phyloP scores from a whole-genome alignment of 2,797 vertebrate genomes.

The Yasuhikotakia modesta region DNA sequence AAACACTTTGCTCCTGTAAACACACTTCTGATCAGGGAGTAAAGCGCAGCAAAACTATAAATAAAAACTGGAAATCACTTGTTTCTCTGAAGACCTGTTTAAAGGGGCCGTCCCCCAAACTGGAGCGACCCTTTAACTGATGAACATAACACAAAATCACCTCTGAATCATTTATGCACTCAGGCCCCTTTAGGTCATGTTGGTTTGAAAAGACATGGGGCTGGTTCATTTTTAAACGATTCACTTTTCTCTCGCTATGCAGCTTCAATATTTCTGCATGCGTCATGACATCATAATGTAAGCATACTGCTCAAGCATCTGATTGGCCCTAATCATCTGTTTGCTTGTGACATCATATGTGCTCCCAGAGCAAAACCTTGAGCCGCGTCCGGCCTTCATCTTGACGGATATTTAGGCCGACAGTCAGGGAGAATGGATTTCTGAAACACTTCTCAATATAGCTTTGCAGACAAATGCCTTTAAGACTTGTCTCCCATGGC shows the following conservation, averaged over 20 bases:
- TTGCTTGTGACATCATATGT: not conserved
- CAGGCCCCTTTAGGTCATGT: too few species aligned
- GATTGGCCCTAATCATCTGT: not conserved
- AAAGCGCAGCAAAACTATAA: not conserved
- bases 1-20: constrained; percentile 18
- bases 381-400: constrained; percentile 2
- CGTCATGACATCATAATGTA: not conserved
- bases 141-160: too few species aligned
- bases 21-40: constrained; percentile 28
- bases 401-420: constrained; percentile 30
- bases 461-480: constrained; percentile 47
- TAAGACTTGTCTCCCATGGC: constrained; percentile 56
- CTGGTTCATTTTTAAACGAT: too few species aligned
- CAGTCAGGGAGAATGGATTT: constrained; percentile 37
- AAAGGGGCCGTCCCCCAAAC: not conserved
- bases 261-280: not conserved
- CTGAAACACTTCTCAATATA: constrained; percentile 42
- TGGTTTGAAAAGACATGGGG: too few species aligned
- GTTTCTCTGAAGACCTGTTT: not conserved
- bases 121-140: too few species aligned
- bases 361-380: not conserved
- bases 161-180: too few species aligned
- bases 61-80: not conserved
- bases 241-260: too few species aligned
- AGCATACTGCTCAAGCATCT: not conserved